Evolutionary conservation across 2,797 vertebrate genomes (phyloP).

Genomic region (Podarcis siculus): DNA sequence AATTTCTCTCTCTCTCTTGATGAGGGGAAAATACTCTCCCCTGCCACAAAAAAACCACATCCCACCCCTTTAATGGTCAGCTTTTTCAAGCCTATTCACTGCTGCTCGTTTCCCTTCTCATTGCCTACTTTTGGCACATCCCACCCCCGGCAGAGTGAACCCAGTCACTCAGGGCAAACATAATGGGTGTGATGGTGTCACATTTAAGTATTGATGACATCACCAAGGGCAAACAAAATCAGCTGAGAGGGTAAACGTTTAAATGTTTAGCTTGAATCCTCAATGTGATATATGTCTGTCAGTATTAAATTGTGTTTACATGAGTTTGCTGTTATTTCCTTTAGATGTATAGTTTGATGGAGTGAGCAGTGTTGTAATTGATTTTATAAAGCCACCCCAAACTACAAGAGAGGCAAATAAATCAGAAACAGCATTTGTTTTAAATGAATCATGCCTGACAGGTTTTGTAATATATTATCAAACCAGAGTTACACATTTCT

Average conservation of each 20-base stretch:
- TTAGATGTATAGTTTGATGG: not conserved
- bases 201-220: not conserved
- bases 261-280: not conserved
- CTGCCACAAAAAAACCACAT: rapidly evolving
- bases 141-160: not conserved
- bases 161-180: not conserved
- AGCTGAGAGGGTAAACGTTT: not conserved
- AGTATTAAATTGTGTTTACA: not conserved
- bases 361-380: no score
- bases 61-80: not conserved
- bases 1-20: not conserved
- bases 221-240: not conserved
- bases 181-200: not conserved
- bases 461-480: not conserved
- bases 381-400: not conserved
- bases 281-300: not conserved
- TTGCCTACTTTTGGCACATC: not conserved
- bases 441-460: not conserved
- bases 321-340: not conserved
- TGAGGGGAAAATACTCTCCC: not conserved
- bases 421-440: not conserved
- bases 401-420: not conserved
- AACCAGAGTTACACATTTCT: not conserved
- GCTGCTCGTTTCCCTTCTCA: not conserved
- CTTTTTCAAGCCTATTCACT: not conserved